A percentile compares a stretch with the other conserved stretches of the same genome.
These are phyloP conservation scores for Eclectus roratus DNA, from an alignment of 2,113 vertebrate species.

Conservation along the genomic window DNA sequence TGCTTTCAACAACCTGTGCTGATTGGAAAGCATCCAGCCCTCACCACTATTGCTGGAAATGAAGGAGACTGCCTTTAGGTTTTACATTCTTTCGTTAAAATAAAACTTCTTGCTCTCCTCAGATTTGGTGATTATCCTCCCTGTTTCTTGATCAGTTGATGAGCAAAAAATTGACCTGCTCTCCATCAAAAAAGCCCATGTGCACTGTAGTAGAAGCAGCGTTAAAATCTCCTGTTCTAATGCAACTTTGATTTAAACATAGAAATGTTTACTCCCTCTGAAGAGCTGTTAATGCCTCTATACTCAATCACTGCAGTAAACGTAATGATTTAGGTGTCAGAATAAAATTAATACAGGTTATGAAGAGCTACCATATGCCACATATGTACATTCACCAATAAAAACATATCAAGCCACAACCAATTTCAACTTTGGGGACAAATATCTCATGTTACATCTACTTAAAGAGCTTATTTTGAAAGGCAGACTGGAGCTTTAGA, in stretches of 20 bases:
- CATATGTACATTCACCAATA: background rate
- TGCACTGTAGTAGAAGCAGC: background rate
- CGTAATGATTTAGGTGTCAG: background rate
- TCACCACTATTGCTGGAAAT: background rate
- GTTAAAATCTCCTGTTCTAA: background rate
- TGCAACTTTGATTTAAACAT: background rate
- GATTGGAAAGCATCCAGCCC: background rate
- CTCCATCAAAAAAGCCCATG: background rate
- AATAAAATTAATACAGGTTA: background rate
- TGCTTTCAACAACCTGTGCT: background rate
- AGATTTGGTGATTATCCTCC: conserved; percentile 3
- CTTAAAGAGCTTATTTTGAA: background rate
- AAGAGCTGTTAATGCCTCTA: background rate
- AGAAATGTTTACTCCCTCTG: background rate
- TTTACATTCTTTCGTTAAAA: background rate
- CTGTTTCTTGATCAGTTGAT: background rate
- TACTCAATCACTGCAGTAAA: background rate
- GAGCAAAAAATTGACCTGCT: background rate
- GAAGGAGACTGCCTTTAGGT: background rate
- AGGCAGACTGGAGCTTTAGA: background rate
- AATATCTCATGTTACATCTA: background rate
- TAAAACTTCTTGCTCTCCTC: background rate
- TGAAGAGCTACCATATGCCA: background rate
- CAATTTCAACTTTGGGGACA: background rate
- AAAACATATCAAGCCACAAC: background rate